A percentile compares a stretch with the other conserved stretches of the same genome.
Conservation (phyloP, 2,113 vertebrate species). For the Gambusia holbrooki region DNA sequence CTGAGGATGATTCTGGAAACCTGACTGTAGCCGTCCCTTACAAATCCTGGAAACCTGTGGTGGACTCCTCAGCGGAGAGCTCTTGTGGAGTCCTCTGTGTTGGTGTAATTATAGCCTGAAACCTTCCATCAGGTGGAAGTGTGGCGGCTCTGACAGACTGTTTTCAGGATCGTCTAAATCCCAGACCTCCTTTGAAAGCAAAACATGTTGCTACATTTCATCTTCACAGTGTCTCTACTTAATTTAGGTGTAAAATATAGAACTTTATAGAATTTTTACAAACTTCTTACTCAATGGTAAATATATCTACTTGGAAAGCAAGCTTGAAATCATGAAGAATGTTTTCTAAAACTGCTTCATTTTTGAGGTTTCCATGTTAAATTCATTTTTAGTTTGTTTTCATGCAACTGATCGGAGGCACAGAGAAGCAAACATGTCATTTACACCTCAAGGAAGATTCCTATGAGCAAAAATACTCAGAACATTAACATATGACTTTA, state of each 20-base stretch:
- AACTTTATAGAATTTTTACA: background rate
- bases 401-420: background rate
- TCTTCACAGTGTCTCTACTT: background rate
- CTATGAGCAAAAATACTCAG: background rate
- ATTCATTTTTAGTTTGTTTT: background rate
- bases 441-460: slow-evolving; percentile 18
- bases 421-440: slow-evolving; percentile 23
- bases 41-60: slow-evolving; percentile 25
- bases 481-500: background rate
- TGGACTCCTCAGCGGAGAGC: background rate
- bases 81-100: slow-evolving; percentile 26
- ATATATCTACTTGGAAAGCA: background rate
- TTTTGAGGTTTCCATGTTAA: slow-evolving; percentile 16
- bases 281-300: background rate
- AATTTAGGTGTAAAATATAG: background rate
- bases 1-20: background rate
- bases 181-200: slow-evolving; percentile 6
- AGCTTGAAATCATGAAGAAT: background rate
- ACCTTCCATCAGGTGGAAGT: slow-evolving; percentile 37
- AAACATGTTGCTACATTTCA: slow-evolving; percentile 6
- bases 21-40: slow-evolving; percentile 11
- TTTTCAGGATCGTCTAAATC: slow-evolving; percentile 41
- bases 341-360: background rate
- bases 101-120: slow-evolving; percentile 47
- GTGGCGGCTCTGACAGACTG: slow-evolving; percentile 7